These are phyloP conservation scores for Dermolepida albohirtum DNA, from an alignment of 2,888 invertebrate species.

Conservation along the genomic window DNA sequence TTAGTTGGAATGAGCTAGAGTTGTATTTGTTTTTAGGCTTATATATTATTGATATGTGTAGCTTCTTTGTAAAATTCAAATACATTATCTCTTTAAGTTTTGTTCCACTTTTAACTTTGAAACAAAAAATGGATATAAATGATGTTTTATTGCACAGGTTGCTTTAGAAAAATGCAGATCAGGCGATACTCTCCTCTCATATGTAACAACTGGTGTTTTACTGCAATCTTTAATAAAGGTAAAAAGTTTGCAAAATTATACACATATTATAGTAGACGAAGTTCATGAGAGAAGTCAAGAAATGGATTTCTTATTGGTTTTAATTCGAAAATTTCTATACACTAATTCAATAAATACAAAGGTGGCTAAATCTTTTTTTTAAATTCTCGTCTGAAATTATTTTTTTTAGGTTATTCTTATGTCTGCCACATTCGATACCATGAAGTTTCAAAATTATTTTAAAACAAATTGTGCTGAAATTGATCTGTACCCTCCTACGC, in stretches of 20 bases:
- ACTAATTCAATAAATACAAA: conserved; percentile 76
- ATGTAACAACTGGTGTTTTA: conserved; percentile 90
- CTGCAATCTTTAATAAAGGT: conserved; percentile 79
- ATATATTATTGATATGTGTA: too few species aligned
- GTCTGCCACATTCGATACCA: conserved; percentile 92
- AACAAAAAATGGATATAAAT: background rate
- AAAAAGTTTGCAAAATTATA: conserved; percentile 81
- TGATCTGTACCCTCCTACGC: conserved; percentile 68
- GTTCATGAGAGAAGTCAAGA: conserved; percentile 94
- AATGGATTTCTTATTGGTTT: conserved; percentile 88
- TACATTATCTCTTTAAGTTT: conserved; percentile 63
- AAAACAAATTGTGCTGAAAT: conserved; percentile 61
- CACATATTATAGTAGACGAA: conserved; percentile 93
- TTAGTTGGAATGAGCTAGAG: too few species aligned
- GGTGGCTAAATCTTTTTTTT: conserved; percentile 55
- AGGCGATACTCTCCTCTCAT: conserved; percentile 81
- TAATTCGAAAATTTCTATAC: conserved; percentile 82
- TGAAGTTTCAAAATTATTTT: conserved; percentile 78
- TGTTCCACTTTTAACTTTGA: background rate
- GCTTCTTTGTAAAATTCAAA: too few species aligned
- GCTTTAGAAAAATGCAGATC: conserved; percentile 74
- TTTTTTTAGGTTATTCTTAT: conserved; percentile 79
- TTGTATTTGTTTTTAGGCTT: too few species aligned
- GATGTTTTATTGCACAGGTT: conserved; percentile 68
- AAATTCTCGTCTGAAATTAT: conserved; percentile 44